Evolutionary conservation across 2,888 invertebrate genomes (phyloP).

Genomic region (Tribolium freemani): DNA sequence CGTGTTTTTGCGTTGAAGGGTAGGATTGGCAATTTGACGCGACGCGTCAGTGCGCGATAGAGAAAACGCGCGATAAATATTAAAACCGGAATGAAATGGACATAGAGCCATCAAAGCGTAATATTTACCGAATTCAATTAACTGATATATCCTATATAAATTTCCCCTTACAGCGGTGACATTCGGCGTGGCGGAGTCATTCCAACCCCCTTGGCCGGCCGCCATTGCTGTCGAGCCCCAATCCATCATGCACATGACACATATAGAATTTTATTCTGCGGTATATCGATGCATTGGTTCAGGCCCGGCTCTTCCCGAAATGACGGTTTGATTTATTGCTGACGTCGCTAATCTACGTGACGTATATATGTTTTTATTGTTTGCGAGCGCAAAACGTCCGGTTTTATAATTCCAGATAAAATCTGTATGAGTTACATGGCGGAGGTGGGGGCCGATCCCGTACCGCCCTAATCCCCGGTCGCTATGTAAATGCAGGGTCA

Average conservation of each 20-base stretch:
- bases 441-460: slow-evolving; percentile 31
- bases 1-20: slow-evolving; percentile 18
- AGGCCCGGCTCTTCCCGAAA: slow-evolving; percentile 62
- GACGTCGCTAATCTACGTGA: slow-evolving; percentile 69
- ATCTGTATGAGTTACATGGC: slow-evolving; percentile 65
- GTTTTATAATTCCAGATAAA: slow-evolving; percentile 68
- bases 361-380: slow-evolving; percentile 69
- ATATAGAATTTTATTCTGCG: slow-evolving; percentile 68
- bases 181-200: slow-evolving; percentile 54
- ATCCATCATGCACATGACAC: slow-evolving; percentile 66
- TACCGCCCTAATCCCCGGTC: slow-evolving; percentile 53
- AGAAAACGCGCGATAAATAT: slow-evolving; percentile 57
- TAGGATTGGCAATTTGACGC: slow-evolving; percentile 13
- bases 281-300: slow-evolving; percentile 65
- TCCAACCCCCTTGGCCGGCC: slow-evolving; percentile 43
- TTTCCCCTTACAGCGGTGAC: slow-evolving; percentile 62
- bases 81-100: slow-evolving; percentile 61
- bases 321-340: slow-evolving; percentile 69
- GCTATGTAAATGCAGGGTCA: slow-evolving; percentile 69
- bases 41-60: slow-evolving; percentile 29
- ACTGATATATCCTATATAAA: slow-evolving; percentile 65
- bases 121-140: slow-evolving; percentile 64
- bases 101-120: slow-evolving; percentile 60
- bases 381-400: slow-evolving; percentile 66
- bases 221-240: slow-evolving; percentile 65